Percentiles rank a stretch among this genome's conserved stretches.
Evolutionary conservation across 2,888 invertebrate species (phyloP).

Genomic region (Labia minor): DNA sequence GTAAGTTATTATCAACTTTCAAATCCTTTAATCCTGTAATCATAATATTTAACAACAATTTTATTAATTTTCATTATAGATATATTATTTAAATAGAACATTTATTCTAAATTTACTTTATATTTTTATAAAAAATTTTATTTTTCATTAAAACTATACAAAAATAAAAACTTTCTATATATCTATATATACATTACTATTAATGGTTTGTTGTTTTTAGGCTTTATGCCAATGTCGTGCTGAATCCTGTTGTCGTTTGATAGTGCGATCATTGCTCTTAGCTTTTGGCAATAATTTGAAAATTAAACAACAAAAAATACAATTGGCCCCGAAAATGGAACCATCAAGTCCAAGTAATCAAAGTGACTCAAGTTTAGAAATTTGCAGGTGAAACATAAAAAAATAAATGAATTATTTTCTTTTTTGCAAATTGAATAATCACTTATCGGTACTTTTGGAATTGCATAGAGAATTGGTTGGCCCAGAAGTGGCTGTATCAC

Average conservation of each 20-base stretch:
- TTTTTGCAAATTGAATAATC: no score
- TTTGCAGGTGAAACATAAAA: background rate
- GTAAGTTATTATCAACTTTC: no score
- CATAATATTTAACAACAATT: background rate
- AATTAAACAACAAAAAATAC: no score
- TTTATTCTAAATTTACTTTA: no score
- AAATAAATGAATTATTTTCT: no score
- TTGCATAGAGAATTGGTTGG: background rate
- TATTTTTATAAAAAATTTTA: background rate
- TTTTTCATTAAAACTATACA: background rate
- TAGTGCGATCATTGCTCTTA: background rate
- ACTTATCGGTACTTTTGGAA: no score
- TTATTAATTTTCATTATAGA: no score
- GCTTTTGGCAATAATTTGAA: background rate
- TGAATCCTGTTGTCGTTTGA: background rate
- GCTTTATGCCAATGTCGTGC: background rate
- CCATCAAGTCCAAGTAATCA: background rate
- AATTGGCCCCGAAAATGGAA: background rate
- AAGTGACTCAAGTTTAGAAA: background rate
- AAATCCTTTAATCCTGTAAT: background rate
- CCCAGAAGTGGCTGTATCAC: background rate
- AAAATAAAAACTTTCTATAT: no score
- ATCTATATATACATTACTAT: no score
- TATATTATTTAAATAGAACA: background rate
- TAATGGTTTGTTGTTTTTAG: background rate